Evolutionary conservation across 2,888 invertebrate species (phyloP).

Genomic region (Epistrophella euchroma): DNA sequence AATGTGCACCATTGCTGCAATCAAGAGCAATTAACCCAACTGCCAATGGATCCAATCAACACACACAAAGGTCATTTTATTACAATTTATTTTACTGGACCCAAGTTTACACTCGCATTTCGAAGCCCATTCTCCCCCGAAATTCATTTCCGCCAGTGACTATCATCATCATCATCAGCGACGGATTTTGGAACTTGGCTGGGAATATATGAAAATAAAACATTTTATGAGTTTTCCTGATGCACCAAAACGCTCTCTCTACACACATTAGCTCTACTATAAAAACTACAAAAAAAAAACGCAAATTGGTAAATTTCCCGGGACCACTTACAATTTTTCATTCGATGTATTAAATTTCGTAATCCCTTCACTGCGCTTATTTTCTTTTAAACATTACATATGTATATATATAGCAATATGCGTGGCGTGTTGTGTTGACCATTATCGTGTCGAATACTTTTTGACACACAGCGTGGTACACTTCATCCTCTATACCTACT

Average conservation of each 20-base stretch:
- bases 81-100: slow-evolving; percentile 12
- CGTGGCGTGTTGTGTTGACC: slow-evolving; percentile 6
- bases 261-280: slow-evolving; percentile 1
- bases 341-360: slow-evolving; percentile 54
- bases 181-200: slow-evolving; percentile 3
- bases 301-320: slow-evolving; percentile 36
- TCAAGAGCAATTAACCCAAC: slow-evolving; percentile 37
- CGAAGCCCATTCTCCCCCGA: not conserved
- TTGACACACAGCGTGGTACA: not conserved
- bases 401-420: not conserved
- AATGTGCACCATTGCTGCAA: slow-evolving; percentile 16
- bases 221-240: slow-evolving; percentile 16
- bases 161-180: slow-evolving; percentile 24
- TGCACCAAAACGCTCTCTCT: slow-evolving; percentile 17
- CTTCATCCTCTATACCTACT: not conserved
- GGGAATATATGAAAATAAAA: slow-evolving; percentile 1
- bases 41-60: slow-evolving; percentile 39
- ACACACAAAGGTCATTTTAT: slow-evolving; percentile 14
- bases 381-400: too few relatives aligned
- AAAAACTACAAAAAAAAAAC: not conserved
- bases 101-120: slow-evolving; percentile 24
- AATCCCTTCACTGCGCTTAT: slow-evolving; percentile 49
- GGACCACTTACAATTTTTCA: slow-evolving; percentile 47
- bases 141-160: slow-evolving; percentile 36
- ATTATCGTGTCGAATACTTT: slow-evolving; percentile 6